These are phyloP conservation scores for Agrotis segetum DNA, from an alignment of 2,888 invertebrate genomes.

Conservation along the genomic window DNA sequence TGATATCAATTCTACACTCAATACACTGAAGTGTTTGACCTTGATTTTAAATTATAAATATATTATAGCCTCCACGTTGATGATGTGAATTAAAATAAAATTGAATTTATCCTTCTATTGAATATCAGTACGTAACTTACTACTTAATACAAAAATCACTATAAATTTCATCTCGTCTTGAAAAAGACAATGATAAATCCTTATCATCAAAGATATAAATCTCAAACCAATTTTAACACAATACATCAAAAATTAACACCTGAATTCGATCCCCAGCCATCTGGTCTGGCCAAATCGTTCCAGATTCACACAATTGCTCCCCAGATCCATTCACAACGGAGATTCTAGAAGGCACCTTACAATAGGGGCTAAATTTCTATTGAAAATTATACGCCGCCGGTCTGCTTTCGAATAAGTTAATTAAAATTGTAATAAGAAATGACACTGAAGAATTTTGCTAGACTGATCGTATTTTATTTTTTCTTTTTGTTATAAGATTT, in stretches of 20 bases:
- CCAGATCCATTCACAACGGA: conserved; percentile 44
- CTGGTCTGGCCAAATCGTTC: conserved; percentile 44
- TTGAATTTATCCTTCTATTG: no score
- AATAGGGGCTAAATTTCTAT: conserved; percentile 66
- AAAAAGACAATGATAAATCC: neutral
- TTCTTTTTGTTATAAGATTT: conserved; percentile 47
- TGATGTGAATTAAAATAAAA: neutral
- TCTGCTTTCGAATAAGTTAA: conserved; percentile 66
- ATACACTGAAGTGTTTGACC: no score
- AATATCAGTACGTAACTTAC: no score
- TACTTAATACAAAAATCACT: neutral
- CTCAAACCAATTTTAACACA: conserved; percentile 18
- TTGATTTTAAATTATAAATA: neutral
- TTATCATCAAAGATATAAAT: conserved; percentile 14
- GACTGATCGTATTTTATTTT: conserved; percentile 46
- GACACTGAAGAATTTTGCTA: conserved; percentile 57
- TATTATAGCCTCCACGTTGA: no score
- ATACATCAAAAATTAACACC: conserved; percentile 54
- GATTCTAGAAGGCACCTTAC: conserved; percentile 52
- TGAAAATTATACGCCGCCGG: conserved; percentile 60
- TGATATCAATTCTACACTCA: no score
- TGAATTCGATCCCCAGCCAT: conserved; percentile 42
- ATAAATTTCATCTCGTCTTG: neutral
- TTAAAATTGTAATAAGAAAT: conserved; percentile 72
- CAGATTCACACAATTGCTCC: conserved; percentile 47